Percentiles rank a stretch among this genome's conserved stretches.
These are phyloP conservation scores for Dipodomys merriami DNA, from an alignment of 2,113 vertebrate genomes.

Conservation along the genomic window DNA sequence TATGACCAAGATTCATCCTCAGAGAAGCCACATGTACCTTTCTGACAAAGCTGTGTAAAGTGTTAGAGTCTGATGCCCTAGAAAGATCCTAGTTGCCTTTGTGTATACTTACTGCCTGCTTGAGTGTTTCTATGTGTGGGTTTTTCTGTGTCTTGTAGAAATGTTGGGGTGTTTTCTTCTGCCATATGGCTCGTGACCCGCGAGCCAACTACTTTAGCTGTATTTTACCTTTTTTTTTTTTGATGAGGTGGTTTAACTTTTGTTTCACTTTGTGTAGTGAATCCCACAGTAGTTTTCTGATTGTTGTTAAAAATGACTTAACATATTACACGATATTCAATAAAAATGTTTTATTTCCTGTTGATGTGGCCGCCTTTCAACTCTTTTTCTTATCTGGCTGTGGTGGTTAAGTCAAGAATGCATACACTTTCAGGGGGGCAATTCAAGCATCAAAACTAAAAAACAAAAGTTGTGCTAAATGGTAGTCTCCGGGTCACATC, in stretches of 20 bases:
- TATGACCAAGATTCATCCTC: slow-evolving; percentile 87
- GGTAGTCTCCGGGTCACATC: not conserved
- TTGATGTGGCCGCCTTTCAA: slow-evolving; percentile 90
- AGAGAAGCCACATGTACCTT: slow-evolving; percentile 92
- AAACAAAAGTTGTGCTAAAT: not conserved
- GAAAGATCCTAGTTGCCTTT: slow-evolving; percentile 99
- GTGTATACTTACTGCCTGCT: slow-evolving; percentile 99
- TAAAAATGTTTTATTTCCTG: slow-evolving; percentile 99
- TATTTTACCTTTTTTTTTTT: slow-evolving; percentile 98
- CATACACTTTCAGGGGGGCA: not conserved
- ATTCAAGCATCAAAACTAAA: fast-evolving
- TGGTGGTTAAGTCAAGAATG: fast-evolving
- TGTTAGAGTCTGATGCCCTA: slow-evolving; percentile 99
- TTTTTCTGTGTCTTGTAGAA: slow-evolving; percentile 98
- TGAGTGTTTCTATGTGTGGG: slow-evolving; percentile 99
- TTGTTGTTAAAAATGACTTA: slow-evolving; percentile 98
- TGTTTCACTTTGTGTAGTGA: slow-evolving; percentile 99
- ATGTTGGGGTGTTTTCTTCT: slow-evolving; percentile 97
- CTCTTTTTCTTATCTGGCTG: slow-evolving; percentile 68
- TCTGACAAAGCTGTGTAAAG: slow-evolving; percentile 97
- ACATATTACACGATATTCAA: slow-evolving; percentile 98
- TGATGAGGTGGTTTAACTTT: slow-evolving; percentile 98
- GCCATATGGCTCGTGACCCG: slow-evolving; percentile 93
- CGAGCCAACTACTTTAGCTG: slow-evolving; percentile 95
- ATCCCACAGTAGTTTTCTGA: slow-evolving; percentile 98